Evolutionary conservation across 2,113 vertebrate genomes (phyloP), one percentile per base, ranked within the genome.

Genomic region (Daphoenositta chrysoptera): DNA sequence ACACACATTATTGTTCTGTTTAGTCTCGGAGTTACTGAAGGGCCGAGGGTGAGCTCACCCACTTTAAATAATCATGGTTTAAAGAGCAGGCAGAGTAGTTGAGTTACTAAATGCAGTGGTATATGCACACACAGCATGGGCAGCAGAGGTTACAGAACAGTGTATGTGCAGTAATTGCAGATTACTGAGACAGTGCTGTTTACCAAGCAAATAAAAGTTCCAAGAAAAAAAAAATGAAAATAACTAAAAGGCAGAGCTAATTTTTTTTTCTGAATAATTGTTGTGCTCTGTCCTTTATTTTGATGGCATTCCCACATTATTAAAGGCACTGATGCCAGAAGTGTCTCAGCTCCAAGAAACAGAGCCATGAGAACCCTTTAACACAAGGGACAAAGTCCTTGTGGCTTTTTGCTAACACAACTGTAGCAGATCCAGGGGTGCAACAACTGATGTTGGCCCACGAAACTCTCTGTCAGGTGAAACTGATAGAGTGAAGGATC

Each of bases 61-160:
- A 4, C 91, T 95, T 92, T 70, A 92, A 89, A 93, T 90, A 94
- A 93, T 78, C 76, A 33, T 57, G 56, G 54, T 66, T 86, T 84
- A 89, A 93, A 84, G 83, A 94, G 51, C 13, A 3, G 51, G 30
- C 42, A 51, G 50, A 94, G 48, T 30, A 83, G 44, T 5, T 58
- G 78, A 94, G 65, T 89, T 83, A 40, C 86, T 72, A 44, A 85
- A 51, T 86, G 58, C 65, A 50, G 0, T 63, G 66, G 51, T 71
- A 33, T 14, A 60, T 24, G 33, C 45, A 57, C 68, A 60, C 2
- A 10, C 40, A 31, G 54, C 9, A 16, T 42, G n/a, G 47, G 65
- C 65, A 72, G 42, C 81, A 84, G 93, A 87, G 93, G 68, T 94
- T 94, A 89, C n/a, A 50, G 44, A 89, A 48, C n/a, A 76, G 39